Conservation (phyloP, 2,113 vertebrate species). For the Eulemur rufifrons region DNA sequence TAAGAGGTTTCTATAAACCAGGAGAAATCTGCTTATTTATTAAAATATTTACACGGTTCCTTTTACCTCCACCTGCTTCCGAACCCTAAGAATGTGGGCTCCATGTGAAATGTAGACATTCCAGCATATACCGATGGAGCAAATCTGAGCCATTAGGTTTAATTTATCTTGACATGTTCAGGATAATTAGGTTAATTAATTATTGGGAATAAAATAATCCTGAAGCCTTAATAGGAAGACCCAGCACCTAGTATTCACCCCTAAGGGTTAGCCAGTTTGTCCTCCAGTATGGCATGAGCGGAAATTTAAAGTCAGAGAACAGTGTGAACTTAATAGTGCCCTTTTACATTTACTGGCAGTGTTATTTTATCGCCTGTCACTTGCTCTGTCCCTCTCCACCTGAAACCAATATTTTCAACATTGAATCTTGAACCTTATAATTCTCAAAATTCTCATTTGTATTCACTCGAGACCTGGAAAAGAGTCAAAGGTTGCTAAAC, state of each 20-base stretch:
- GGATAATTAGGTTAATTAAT: neutral
- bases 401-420: neutral
- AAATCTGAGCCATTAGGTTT: neutral
- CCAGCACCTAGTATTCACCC: neutral
- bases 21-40: neutral
- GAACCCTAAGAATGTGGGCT: neutral
- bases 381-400: neutral
- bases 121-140: neutral
- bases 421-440: neutral
- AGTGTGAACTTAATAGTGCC: neutral
- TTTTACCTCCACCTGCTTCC: neutral
- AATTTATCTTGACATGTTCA: neutral
- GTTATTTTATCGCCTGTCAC: neutral
- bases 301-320: neutral
- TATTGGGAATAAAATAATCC: neutral
- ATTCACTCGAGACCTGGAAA: neutral
- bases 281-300: accelerated
- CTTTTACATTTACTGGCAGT: neutral
- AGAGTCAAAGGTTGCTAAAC: neutral
- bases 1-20: neutral
- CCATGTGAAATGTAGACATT: neutral
- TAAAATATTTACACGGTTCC: neutral
- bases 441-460: neutral
- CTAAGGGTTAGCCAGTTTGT: too few species aligned
- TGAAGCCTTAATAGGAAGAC: neutral